Base-by-base conservation (phyloP, 2,113 vertebrate genomes). In the Mustela nigripes region DNA sequence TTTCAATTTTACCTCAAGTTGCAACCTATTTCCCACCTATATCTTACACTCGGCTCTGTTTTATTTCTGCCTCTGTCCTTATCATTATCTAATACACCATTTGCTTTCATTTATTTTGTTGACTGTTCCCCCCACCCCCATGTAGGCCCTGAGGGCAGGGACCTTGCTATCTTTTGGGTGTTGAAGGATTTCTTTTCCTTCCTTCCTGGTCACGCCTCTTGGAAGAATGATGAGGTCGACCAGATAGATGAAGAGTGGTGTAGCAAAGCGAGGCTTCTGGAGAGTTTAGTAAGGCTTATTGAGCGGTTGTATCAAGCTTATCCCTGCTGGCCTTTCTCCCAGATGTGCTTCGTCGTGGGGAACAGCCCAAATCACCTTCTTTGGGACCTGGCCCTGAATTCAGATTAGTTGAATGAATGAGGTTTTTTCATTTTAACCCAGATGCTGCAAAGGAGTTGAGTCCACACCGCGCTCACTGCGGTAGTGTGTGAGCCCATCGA, bases 381-480 rank as follows among this genome's bases (percentile, higher is more conserved):
- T 9, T 4, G n/a, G 56, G 21, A 19, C 79, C 50, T 45, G 28
- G 31, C 19, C 24, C 26, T 60, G 79, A 31, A 6, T 71, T 92
- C 19, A 18, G 42, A 12, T 24, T 45, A 33, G 63, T 53, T 67
- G 33, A 28, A n/a, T 2, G 8, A 56, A n/a, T 45, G 48, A 71
- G 28, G 24, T 11, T 36, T 50, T 79, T 53, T 24, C 5, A 3
- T n/a, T 67, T 65, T 19, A 50, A 79, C 74, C 22, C 15, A 11
- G 8, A 16, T 73, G 67, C 50, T 8, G 7, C 39, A 4, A 26
- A 28, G 45, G 56, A 62, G 42, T 19, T 56, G 39, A 39, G 31
- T 11, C n/a, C 71, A 14, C 5, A 2, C 2, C 24, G 21, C 2
- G 5, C 33, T 79, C 15, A 26, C 16, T 26, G 15, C 1, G 3